phyloP scores from a whole-genome alignment of 1,140 invertebrate genomes.

The Scaptomyza hsui region DNA sequence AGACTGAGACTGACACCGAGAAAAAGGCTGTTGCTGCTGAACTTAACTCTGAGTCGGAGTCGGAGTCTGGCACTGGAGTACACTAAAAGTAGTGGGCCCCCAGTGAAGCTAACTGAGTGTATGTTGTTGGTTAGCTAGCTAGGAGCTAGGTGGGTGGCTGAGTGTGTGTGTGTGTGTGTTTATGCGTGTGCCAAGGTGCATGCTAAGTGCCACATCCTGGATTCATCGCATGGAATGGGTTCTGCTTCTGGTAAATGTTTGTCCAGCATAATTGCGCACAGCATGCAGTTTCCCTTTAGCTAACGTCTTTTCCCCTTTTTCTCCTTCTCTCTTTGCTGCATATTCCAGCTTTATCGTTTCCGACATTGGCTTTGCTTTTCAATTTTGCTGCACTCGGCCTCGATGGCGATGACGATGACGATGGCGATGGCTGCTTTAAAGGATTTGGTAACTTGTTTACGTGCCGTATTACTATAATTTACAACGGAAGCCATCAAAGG shows the following conservation, averaged over 20 bases:
- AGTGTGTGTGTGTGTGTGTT: constrained; percentile 30
- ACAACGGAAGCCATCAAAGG: constrained; percentile 77
- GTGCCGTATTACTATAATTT: constrained; percentile 79
- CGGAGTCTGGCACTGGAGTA: constrained; percentile 63
- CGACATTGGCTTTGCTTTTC: constrained; percentile 38
- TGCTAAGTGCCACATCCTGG: constrained; percentile 64
- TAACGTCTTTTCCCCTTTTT: constrained; percentile 22
- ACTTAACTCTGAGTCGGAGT: constrained; percentile 56
- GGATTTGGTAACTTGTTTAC: constrained; percentile 79
- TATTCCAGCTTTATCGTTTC: constrained; percentile 1
- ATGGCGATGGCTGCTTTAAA: constrained; percentile 70
- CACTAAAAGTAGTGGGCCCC: constrained; percentile 56
- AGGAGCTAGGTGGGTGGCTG: neutral
- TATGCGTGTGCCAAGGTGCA: constrained; percentile 72
- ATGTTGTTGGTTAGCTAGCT: too few species aligned
- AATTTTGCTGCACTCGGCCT: constrained; percentile 36
- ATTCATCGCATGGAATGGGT: neutral
- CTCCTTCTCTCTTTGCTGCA: constrained; percentile 5
- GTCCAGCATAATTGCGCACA: constrained; percentile 82
- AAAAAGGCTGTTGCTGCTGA: neutral
- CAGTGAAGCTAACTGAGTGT: too few species aligned
- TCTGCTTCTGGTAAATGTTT: constrained; percentile 71
- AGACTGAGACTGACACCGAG: constrained; percentile 36
- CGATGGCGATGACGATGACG: constrained; percentile 27
- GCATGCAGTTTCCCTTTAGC: constrained; percentile 70